Base-by-base conservation (phyloP, 2,888 invertebrate genomes). In the Leptinotarsa peninsularis region DNA sequence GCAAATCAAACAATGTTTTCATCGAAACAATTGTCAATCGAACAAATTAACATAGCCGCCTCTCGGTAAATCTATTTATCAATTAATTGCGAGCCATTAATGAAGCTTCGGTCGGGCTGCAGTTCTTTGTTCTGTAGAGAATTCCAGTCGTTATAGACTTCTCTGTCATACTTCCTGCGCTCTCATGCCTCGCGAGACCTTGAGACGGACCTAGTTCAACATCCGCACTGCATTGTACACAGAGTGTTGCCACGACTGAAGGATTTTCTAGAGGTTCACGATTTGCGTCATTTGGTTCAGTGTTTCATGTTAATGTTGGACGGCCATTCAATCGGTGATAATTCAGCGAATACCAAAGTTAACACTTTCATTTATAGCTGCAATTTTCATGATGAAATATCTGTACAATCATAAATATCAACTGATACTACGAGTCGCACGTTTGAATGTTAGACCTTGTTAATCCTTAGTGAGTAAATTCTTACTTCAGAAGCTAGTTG, bases 141-240 rank as follows among this genome's bases (percentile, higher is more conserved):
- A 78, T 76, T 76, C 76, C 76, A 75, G 73, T 72, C 75, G 66
- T 15, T n/a, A 66, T 72, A 27, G 75, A 72, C 73, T 79, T 83
- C 84, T 84, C 82, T 83, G 82, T 84, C 83, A 80, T 80, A 80
- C 84, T 84, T 85, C 84, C 85, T 84, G 85, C 84, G 33, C 82
- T 83, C 84, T 84, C 84, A 83, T 84, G 84, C 78, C 81, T 79
- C 74, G 81, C 72, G 82, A 87, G 88, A 86, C 88, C 88, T 88
- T 88, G 88, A 88, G 88, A 88, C 88, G 86, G 87, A 88, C 88
- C 88, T 88, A 88, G 88, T 88, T 89, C 88, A 88, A 88, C 87
- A 89, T 88, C 89, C 88, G 88, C 85, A 72, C 72, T 56, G 56
- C 58, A 50, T 58, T 58, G 70, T 58, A 63, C 63, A 63, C 63